Percentiles rank a stretch among this genome's conserved stretches.
Conservation (phyloP, 2,888 invertebrate genomes). For the Bedellia somnulentella region DNA sequence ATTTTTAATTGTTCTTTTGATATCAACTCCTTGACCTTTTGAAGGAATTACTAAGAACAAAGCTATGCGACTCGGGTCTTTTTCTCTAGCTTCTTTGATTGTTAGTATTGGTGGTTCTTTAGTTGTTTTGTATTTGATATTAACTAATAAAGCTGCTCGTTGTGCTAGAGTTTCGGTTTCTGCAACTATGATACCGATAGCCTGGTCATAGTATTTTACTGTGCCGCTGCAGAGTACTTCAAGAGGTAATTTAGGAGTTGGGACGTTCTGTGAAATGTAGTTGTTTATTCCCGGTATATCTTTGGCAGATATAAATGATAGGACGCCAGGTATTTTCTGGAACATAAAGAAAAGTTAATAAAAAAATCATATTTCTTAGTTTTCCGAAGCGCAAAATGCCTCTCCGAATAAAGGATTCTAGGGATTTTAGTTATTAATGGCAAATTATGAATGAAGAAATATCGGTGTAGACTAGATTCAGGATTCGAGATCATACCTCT, state of each 20-base stretch:
- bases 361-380: neutral
- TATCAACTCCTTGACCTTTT: constrained; percentile 27
- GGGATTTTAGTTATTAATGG: too few relatives aligned
- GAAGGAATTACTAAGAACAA: constrained; percentile 22
- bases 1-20: constrained; percentile 58
- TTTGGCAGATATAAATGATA: constrained; percentile 65
- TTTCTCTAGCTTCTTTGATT: constrained; percentile 22
- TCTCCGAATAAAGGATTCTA: too few relatives aligned
- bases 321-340: constrained; percentile 66
- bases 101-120: constrained; percentile 26
- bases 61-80: constrained; percentile 22
- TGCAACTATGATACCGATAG: constrained; percentile 70
- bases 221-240: constrained; percentile 51
- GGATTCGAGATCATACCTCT: too few relatives aligned
- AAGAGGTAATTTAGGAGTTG: constrained; percentile 21
- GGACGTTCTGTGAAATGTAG: constrained; percentile 29
- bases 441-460: too few relatives aligned
- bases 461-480: too few relatives aligned
- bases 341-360: constrained; percentile 15
- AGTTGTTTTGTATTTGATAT: constrained; percentile 52
- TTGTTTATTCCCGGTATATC: constrained; percentile 71
- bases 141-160: constrained; percentile 59
- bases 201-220: constrained; percentile 66
- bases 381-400: too few relatives aligned
- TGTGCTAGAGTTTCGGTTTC: constrained; percentile 56